Percentiles rank a stretch among this genome's conserved stretches.
phyloP scores from a whole-genome alignment of 2,888 invertebrate species.

The Sinopyrophorus schimmeli region DNA sequence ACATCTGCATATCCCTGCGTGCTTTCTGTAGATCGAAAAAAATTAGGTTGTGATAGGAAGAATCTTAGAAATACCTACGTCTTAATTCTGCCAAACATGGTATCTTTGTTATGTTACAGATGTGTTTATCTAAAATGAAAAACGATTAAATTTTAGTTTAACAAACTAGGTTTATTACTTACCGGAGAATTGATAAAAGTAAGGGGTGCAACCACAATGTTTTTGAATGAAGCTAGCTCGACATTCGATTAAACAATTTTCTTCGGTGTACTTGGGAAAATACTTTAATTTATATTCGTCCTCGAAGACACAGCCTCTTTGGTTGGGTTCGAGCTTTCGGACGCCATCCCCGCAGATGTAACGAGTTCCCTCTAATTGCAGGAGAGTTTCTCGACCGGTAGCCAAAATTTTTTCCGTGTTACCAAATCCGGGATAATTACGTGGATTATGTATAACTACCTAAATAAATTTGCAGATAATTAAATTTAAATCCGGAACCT shows the following conservation, averaged over 20 bases:
- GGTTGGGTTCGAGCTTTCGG: constrained; percentile 35
- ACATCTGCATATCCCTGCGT: constrained; percentile 3
- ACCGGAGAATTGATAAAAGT: constrained; percentile 42
- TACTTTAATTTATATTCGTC: constrained; percentile 38
- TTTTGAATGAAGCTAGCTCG: constrained; percentile 34
- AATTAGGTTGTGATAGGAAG: no score
- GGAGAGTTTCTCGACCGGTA: constrained; percentile 26
- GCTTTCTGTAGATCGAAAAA: neutral
- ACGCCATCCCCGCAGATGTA: constrained; percentile 40
- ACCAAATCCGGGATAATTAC: constrained; percentile 27
- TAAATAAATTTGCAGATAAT: constrained; percentile 6
- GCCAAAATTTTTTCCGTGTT: constrained; percentile 29
- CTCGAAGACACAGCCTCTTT: constrained; percentile 44
- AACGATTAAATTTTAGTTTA: neutral
- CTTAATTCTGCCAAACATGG: constrained; percentile 42
- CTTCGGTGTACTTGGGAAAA: constrained; percentile 44
- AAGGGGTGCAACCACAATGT: constrained; percentile 48
- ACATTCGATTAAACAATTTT: constrained; percentile 48
- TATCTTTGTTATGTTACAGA: constrained; percentile 48
- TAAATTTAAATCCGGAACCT: no score
- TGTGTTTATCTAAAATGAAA: constrained; percentile 37
- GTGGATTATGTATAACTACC: constrained; percentile 29
- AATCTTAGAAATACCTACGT: constrained; percentile 28
- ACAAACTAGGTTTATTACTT: constrained; percentile 8
- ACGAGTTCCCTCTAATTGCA: constrained; percentile 40